phyloP scores from a whole-genome alignment of 2,888 invertebrate species.

The Dryobotodes eremita region DNA sequence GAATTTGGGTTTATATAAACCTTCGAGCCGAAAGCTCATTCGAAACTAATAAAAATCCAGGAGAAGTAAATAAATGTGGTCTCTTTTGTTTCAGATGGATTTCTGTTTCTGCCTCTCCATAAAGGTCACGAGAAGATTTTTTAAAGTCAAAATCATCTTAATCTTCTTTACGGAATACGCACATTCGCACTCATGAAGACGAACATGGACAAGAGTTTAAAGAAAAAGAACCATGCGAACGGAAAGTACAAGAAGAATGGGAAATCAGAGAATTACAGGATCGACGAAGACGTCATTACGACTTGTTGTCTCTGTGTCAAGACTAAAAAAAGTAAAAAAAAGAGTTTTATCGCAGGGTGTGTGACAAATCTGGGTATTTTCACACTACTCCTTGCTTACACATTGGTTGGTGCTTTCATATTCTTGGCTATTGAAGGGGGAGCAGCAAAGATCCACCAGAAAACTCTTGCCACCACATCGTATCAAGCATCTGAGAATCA shows the following conservation, averaged over 20 bases:
- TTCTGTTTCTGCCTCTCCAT: constrained; percentile 55
- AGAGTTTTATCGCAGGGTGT: constrained; percentile 91
- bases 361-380: constrained; percentile 96
- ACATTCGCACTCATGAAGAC: constrained; percentile 61
- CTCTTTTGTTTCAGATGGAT: constrained; percentile 75
- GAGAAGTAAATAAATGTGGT: constrained; percentile 55
- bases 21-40: constrained; percentile 66
- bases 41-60: constrained; percentile 59
- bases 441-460: constrained; percentile 88
- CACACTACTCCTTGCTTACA: constrained; percentile 94
- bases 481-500: constrained; percentile 84
- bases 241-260: constrained; percentile 88
- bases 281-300: constrained; percentile 84
- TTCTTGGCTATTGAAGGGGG: constrained; percentile 96
- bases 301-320: constrained; percentile 89
- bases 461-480: constrained; percentile 87
- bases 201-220: constrained; percentile 86
- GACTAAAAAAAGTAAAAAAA: constrained; percentile 88
- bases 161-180: constrained; percentile 44
- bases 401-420: constrained; percentile 94
- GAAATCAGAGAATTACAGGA: constrained; percentile 82
- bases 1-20: constrained; percentile 74
- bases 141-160: constrained; percentile 54
- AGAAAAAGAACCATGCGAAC: constrained; percentile 86
- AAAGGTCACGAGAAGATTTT: constrained; percentile 46